Base-by-base conservation (phyloP, 1,140 invertebrate genomes). In the Saccostrea echinata region DNA sequence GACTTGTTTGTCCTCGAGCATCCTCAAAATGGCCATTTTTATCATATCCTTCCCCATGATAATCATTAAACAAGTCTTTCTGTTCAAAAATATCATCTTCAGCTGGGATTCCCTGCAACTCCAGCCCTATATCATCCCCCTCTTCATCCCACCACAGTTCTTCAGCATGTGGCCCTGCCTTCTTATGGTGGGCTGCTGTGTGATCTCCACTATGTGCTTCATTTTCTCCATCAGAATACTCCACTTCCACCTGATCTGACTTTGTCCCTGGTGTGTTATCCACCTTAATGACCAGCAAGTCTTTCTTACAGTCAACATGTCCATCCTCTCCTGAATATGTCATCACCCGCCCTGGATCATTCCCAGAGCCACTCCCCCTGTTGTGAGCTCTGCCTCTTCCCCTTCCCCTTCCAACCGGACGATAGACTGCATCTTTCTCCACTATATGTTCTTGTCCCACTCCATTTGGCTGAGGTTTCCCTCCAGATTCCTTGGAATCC, bases 211-310 rank as follows among this genome's bases (percentile, higher is more conserved):
- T 3, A n/a, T 27, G 64, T 6, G 64, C 21, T 27, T 68, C 64
- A 68, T 68, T 52, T 16, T 91, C 89, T 4, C 88, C 89, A 86
- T 91, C 89, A 35, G 89, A 90, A 81, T 93, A 93, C 80, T 93
- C 92, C 43, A 93, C 92, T 71, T 93, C 92, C 35, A 93, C 92
- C 27, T 88, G 85, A 57, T 92, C 91, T 51, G 89, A 88, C 55
- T 82, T 84, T 35, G 89, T 88, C 4, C 91, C 91, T 24, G 90
- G 90, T 24, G 91, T 89, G 84, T 93, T 93, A 71, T 93, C 92
- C 27, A 93, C 86, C 84, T 93, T 93, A 8, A 93, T 92, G 30
- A 92, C 88, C n/a, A 93, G 90, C 16, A 92, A 82, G 64, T 93
- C 92, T 35, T 91, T 89, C 81, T 92, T 89, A 84, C 90, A 90